phyloP scores from a whole-genome alignment of 2,797 vertebrate genomes.

The Dermochelys coriacea region DNA sequence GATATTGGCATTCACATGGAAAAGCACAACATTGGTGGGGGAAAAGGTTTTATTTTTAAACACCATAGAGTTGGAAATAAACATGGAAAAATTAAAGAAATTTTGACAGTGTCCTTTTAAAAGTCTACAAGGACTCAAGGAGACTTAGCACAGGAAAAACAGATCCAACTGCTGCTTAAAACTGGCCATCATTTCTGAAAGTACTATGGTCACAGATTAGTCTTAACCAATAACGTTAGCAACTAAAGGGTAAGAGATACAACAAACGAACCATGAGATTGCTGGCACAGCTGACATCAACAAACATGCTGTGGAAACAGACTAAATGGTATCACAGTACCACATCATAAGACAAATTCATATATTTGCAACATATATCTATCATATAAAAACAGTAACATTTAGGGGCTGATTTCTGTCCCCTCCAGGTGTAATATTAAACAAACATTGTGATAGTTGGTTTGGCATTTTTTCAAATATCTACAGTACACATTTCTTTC shows the following conservation, averaged over 20 bases:
- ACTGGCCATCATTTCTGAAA: conserved; percentile 57
- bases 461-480: background rate
- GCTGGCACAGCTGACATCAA: conserved; percentile 31
- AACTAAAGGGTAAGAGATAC: conserved; percentile 26
- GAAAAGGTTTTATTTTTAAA: conserved; percentile 65
- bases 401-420: conserved; percentile 28
- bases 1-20: background rate
- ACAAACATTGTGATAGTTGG: background rate
- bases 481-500: conserved; percentile 44
- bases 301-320: conserved; percentile 30
- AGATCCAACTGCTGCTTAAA: conserved; percentile 57
- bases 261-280: conserved; percentile 52
- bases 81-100: conserved; percentile 51
- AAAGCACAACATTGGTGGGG: background rate
- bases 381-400: conserved; percentile 71
- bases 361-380: conserved; percentile 52
- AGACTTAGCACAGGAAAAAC: conserved; percentile 47
- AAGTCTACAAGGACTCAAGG: conserved; percentile 30
- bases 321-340: conserved; percentile 62
- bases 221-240: background rate
- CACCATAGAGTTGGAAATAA: conserved; percentile 65
- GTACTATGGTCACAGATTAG: background rate
- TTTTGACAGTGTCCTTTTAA: conserved; percentile 2
- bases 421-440: conserved; percentile 58
- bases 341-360: conserved; percentile 49